These are phyloP conservation scores for Balearica regulorum DNA, from an alignment of 2,797 vertebrate species.

Conservation along the genomic window DNA sequence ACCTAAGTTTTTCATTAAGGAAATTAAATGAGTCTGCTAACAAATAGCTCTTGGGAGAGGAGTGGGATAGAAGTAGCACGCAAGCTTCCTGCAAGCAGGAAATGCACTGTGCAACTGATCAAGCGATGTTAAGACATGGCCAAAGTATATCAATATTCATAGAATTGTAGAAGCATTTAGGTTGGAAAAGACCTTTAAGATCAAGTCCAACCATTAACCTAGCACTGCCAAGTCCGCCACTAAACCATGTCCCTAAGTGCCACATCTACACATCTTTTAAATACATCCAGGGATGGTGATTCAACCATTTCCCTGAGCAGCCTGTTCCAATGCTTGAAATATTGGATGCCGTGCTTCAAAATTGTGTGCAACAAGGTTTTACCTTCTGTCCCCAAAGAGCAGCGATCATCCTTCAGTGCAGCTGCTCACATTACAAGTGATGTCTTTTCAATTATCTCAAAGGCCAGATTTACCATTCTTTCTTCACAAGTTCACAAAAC, in stretches of 20 bases:
- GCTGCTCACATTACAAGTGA: conserved; percentile 32
- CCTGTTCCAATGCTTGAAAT: no score
- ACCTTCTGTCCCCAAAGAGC: background rate
- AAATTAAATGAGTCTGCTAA: background rate
- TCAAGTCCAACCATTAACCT: no score
- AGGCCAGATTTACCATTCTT: conserved; percentile 33
- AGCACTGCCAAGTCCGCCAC: no score
- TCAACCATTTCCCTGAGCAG: no score
- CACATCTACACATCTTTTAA: no score
- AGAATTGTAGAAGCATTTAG: no score
- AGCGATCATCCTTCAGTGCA: background rate
- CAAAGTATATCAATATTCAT: background rate
- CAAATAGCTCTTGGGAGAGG: background rate
- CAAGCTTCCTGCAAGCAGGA: background rate
- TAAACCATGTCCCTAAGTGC: no score
- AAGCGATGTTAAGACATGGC: background rate
- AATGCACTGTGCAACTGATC: background rate
- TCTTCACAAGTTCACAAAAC: conserved; percentile 40
- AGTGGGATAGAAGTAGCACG: background rate
- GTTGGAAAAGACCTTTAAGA: no score
- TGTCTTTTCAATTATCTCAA: conserved; percentile 56
- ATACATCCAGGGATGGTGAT: no score
- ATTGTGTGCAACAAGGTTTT: background rate
- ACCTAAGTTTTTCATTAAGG: background rate
- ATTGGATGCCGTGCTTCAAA: background rate